Conservation (phyloP, 2,888 invertebrate genomes). For the Andricus quercusramuli region DNA sequence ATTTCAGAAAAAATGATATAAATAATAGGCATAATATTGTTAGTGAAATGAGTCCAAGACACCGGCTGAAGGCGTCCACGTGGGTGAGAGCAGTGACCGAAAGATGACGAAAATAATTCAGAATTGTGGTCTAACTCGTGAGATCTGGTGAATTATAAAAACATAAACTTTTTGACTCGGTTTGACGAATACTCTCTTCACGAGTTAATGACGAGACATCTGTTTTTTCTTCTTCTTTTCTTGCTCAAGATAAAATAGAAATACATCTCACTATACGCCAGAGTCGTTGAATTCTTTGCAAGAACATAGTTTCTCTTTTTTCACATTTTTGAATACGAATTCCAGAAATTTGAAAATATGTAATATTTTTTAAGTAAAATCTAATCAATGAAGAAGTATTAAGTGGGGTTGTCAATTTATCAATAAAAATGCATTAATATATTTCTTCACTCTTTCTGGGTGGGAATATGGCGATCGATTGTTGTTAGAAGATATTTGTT, state of each 20-base stretch:
- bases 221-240: not conserved
- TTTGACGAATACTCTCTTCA: not conserved
- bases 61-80: constrained; percentile 55
- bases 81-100: constrained; percentile 65
- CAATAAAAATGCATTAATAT: too few species aligned
- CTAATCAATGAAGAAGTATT: too few species aligned
- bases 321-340: not conserved
- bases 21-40: not conserved
- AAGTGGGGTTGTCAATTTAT: too few species aligned
- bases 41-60: not conserved
- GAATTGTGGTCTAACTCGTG: not conserved
- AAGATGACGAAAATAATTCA: constrained; percentile 59
- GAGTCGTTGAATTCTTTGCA: not conserved
- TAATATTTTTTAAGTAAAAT: too few species aligned
- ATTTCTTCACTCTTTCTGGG: too few species aligned
- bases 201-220: not conserved
- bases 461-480: too few species aligned
- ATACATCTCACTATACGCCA: too few species aligned
- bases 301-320: not conserved
- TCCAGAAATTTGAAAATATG: not conserved
- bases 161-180: not conserved
- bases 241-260: not conserved
- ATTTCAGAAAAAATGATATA: too few species aligned
- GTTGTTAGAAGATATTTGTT: too few species aligned
- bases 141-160: not conserved